Percentiles rank a stretch among this genome's conserved stretches.
Evolutionary conservation across 2,888 invertebrate species (phyloP).

Genomic region (Caenorhabditis sp.): DNA sequence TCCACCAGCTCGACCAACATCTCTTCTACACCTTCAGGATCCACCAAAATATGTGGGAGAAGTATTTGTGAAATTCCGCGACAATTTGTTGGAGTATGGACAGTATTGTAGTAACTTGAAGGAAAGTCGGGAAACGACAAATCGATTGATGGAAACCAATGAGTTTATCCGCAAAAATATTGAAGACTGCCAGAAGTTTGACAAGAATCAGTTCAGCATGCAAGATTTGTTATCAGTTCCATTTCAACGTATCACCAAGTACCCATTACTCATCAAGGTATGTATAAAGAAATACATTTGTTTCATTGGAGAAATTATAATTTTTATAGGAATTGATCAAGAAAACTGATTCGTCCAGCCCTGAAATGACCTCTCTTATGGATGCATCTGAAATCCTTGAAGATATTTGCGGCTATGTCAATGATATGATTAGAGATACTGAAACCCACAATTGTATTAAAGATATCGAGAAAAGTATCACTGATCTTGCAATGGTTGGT

Average conservation of each 20-base stretch:
- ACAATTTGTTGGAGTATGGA: slow-evolving; percentile 89
- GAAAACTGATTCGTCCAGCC: slow-evolving; percentile 77
- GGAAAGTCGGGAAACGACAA: slow-evolving; percentile 81
- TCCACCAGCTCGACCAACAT: slow-evolving; percentile 27
- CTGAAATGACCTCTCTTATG: slow-evolving; percentile 84
- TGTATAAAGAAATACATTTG: slow-evolving; percentile 12
- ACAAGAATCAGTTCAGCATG: slow-evolving; percentile 85
- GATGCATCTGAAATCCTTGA: slow-evolving; percentile 77
- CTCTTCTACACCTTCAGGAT: slow-evolving; percentile 5
- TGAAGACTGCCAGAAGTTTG: slow-evolving; percentile 87
- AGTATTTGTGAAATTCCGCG: slow-evolving; percentile 85
- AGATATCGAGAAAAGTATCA: slow-evolving; percentile 82
- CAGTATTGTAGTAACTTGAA: slow-evolving; percentile 94
- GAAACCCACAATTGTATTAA: slow-evolving; percentile 88
- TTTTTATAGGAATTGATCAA: slow-evolving; percentile 73
- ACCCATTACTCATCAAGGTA: slow-evolving; percentile 88
- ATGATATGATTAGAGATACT: slow-evolving; percentile 95
- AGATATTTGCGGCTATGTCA: slow-evolving; percentile 79
- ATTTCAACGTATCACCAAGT: slow-evolving; percentile 96
- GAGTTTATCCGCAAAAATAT: slow-evolving; percentile 49
- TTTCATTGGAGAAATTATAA: background rate
- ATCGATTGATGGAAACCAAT: slow-evolving; percentile 14
- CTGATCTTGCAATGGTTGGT: slow-evolving; percentile 70
- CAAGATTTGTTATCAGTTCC: slow-evolving; percentile 95
- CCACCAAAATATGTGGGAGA: slow-evolving; percentile 76